Base-by-base conservation (phyloP, 2,888 invertebrate genomes). In the Nudaria mundana region DNA sequence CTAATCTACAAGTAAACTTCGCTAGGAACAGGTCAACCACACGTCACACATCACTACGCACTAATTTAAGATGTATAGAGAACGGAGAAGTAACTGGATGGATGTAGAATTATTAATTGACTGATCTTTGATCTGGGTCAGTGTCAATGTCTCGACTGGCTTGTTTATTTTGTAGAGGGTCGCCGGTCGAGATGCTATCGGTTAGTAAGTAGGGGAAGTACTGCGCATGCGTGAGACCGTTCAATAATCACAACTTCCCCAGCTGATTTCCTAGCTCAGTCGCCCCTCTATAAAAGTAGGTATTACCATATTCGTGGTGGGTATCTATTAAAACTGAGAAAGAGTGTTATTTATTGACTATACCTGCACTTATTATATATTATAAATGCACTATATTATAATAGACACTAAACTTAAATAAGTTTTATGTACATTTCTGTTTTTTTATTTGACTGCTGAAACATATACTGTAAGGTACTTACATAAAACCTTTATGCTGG, bases 141-240 rank as follows among this genome's bases (percentile, higher is more conserved):
- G 72, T 82, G 82, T 79, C 80, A 76, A 66, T 49, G 71, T 64
- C 66, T 59, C 64, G 63, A 58, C 58, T 46, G 66, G 74, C 78
- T 81, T 86, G 84, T 87, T 87, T 87, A 76, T 83, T 79, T 81
- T 77, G 76, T 66, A 65, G 57, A 59, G 68, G 63, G 66, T 63
- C 63, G 72, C 72, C 74, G 73, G 71, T 60, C 57, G 59, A 52
- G 52, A 59, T 67, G 58, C 56, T 61, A 57, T 63, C 52, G 48
- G 56, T 45, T 37, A 45, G 47, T 37, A 33, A 40, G 36, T 36
- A 30, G 18, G 24, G n/a, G 40, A 45, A 37, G 52, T 53, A 69
- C 42, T 37, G 77, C 87, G 87, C 87, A 84, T 82, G 87, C 81
- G 82, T 60, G 70, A 44, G 56, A 38, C 65, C 82, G 87, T 67